Conservation (phyloP, 2,797 vertebrate genomes). For the Crocodylus rhombifer region DNA sequence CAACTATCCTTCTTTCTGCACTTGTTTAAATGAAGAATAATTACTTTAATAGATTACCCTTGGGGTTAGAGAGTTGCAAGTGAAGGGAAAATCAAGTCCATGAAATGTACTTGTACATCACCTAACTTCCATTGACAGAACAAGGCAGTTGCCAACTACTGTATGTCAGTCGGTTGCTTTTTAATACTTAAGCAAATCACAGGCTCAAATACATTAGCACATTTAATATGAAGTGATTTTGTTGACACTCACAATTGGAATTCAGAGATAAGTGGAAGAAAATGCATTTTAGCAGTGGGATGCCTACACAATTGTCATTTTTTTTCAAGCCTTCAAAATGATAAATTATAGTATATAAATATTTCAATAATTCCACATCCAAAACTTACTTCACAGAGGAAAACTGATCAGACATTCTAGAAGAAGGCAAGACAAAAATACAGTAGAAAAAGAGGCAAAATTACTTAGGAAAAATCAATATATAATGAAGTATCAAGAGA, state of each 20-base stretch:
- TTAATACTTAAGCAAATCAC: background rate
- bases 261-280: background rate
- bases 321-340: background rate
- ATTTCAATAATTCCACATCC: background rate
- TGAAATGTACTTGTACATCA: background rate
- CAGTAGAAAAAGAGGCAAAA: background rate
- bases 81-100: background rate
- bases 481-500: background rate
- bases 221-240: background rate
- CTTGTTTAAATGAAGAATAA: background rate
- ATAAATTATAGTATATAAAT: background rate
- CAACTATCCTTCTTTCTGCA: background rate
- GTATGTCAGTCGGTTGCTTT: background rate
- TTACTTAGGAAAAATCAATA: background rate
- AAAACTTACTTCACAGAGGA: background rate
- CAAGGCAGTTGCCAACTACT: background rate
- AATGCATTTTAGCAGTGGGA: background rate
- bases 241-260: background rate
- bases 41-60: background rate
- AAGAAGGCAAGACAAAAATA: background rate
- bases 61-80: background rate
- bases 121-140: background rate
- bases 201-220: background rate
- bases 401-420: background rate
- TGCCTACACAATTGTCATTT: fast-evolving